phyloP scores from a whole-genome alignment of 2,797 vertebrate genomes.

The Anisognathus igniventris region DNA sequence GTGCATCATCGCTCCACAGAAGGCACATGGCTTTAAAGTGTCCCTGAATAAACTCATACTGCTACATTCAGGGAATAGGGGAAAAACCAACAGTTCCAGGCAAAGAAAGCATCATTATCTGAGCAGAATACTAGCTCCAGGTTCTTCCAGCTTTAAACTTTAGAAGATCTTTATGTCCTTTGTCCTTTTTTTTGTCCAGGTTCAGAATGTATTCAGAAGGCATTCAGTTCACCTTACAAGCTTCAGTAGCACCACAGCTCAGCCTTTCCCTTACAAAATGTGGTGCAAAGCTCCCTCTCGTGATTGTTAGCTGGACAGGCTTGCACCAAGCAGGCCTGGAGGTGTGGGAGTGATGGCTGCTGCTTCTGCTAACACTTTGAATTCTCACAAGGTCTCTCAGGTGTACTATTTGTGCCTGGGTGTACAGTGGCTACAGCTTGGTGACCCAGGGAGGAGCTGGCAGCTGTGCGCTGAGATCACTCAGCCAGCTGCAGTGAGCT shows the following conservation, averaged over 20 bases:
- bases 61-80: neutral
- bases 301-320: neutral
- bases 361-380: neutral
- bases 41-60: neutral
- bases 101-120: neutral
- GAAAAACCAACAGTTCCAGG: neutral
- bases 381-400: neutral
- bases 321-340: neutral
- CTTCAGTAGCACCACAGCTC: neutral
- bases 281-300: neutral
- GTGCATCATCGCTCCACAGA: neutral
- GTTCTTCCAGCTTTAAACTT: neutral
- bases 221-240: neutral
- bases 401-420: neutral
- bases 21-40: neutral
- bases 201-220: neutral
- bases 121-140: neutral
- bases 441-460: neutral
- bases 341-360: neutral
- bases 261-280: accelerated
- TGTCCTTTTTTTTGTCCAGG: neutral
- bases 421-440: neutral
- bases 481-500: neutral
- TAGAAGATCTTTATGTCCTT: neutral
- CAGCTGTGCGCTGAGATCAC: neutral